Evolutionary conservation across 2,113 vertebrate species (phyloP).

Genomic region (Cochlearius cochlearius): DNA sequence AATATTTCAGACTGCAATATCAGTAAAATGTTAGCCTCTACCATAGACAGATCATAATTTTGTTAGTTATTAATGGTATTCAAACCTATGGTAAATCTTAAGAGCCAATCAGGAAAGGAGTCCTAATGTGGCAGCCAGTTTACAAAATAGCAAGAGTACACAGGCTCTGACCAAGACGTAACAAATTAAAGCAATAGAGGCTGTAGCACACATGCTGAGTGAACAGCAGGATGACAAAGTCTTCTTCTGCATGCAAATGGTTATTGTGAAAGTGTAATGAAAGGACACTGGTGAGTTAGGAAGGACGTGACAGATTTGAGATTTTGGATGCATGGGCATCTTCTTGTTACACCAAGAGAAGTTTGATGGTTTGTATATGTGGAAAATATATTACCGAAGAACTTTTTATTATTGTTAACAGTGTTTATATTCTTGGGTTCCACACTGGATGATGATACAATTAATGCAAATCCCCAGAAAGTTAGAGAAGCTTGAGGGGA

Average conservation of each 20-base stretch:
- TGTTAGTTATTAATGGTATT: neutral
- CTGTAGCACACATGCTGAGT: neutral
- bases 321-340: neutral
- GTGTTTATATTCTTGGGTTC: neutral
- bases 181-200: neutral
- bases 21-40: neutral
- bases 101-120: neutral
- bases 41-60: neutral
- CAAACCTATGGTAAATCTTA: neutral
- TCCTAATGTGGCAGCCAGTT: neutral
- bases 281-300: neutral
- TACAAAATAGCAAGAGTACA: neutral
- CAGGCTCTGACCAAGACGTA: neutral
- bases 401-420: neutral
- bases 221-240: neutral
- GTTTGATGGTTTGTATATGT: neutral
- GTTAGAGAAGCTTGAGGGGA: neutral
- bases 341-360: neutral
- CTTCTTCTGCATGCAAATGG: neutral
- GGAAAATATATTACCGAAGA: neutral
- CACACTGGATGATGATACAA: neutral
- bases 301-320: neutral
- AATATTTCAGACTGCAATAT: neutral
- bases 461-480: neutral
- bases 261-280: neutral